phyloP scores from a whole-genome alignment of 1,140 invertebrate species.

The Agrypnia vestita region DNA sequence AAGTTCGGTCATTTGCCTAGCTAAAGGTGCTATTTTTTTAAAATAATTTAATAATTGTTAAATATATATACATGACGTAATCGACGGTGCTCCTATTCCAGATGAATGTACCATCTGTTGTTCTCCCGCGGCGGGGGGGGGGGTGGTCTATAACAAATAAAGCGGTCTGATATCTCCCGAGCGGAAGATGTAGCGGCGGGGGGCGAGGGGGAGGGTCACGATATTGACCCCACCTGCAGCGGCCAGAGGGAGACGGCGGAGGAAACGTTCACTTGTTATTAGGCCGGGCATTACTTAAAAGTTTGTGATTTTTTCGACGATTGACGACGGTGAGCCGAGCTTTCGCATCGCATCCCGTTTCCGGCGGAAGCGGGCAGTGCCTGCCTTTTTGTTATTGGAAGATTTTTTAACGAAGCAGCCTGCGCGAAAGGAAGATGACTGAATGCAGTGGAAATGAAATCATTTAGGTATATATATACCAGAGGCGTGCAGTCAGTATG shows the following conservation, averaged over 20 bases:
- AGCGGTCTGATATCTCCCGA: slow-evolving; percentile 28
- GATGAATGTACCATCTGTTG: slow-evolving; percentile 22
- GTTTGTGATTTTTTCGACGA: not conserved
- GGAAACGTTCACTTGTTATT: slow-evolving; percentile 8
- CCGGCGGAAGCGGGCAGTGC: not conserved
- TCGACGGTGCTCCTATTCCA: not conserved
- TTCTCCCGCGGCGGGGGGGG: not conserved
- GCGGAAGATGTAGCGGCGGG: not conserved
- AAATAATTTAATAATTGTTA: no score
- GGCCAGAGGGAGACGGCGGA: not conserved
- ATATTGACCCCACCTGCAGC: slow-evolving; percentile 45
- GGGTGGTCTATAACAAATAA: slow-evolving; percentile 28
- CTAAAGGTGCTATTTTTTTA: no score
- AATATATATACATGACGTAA: not conserved
- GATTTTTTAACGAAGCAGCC: no score
- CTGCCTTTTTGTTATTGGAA: no score
- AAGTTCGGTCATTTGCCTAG: no score
- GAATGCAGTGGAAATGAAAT: no score
- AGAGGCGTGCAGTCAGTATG: no score
- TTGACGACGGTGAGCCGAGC: not conserved
- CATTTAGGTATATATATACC: no score
- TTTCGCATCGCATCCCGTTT: not conserved
- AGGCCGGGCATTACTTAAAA: slow-evolving; percentile 20
- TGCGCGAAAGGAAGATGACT: no score
- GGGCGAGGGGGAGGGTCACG: slow-evolving; percentile 35